Base-by-base conservation (phyloP, 53 echinoderm and acorn worm species). In the Echinarachnius parma region DNA sequence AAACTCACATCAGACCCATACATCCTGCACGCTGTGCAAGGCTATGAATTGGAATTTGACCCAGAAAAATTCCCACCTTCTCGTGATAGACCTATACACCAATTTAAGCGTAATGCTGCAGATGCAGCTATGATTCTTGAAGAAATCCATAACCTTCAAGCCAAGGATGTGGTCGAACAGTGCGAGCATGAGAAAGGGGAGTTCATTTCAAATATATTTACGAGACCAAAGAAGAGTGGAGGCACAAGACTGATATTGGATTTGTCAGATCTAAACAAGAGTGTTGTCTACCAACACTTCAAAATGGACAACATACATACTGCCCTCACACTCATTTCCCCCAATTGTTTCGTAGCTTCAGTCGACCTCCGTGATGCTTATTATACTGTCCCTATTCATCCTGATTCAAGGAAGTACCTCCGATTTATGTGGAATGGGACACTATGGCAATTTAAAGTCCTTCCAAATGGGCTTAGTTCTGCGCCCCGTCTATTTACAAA, bases 361-460 rank as follows among this genome's bases (percentile, higher is more conserved):
- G 30, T 25, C 28, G 23, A 21, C 10, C 5, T 19, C 22, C 59
- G 16, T 5, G 32, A 58, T 58, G 26, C 90, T 4, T 86, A 90
- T 52, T 82, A 82, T 60, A 53, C 76, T 28, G 62, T 90, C 1
- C 90, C 79, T 22, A 10, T 39, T 11, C 39, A 39, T 39, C 39
- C 39, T 11, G 11, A 5, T 39, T 11, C 5, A 5, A 39, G 39
- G 11, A 39, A 39, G 11, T 39, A 39, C 11, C 26, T 58, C 16
- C 3, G 4, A 58, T 58, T 22, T 5, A 21, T 25, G 1, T 22
- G 59, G 1, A 21, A 10, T 0, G 30, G 5, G 15, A 20, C 15
- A 4, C 26, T 22, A 23, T 58, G 59, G 59, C 59, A 25, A 58
- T 58, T 22, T 5, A 58, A 58, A 28, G 59, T 0, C 26, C 1